phyloP scores from a whole-genome alignment of 2,888 invertebrate genomes.

The Micoletzkya japonica region DNA sequence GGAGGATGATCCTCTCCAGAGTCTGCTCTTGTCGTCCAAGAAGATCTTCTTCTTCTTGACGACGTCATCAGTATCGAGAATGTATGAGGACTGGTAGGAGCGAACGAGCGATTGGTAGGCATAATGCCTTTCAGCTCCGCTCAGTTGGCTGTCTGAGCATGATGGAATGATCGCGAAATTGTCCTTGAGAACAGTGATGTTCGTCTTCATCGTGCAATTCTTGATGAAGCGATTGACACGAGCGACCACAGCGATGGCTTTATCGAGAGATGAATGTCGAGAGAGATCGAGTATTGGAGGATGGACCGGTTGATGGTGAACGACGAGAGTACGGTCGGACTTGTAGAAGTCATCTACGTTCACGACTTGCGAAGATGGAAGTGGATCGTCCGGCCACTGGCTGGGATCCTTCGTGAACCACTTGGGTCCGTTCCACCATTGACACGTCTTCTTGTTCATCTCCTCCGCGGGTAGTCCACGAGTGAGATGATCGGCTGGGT shows the following conservation, averaged over 20 bases:
- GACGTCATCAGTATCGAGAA: background rate
- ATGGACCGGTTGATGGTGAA: no score
- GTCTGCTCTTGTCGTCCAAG: background rate
- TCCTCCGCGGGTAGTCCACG: background rate
- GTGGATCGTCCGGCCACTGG: background rate
- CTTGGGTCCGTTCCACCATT: slow-evolving; percentile 1
- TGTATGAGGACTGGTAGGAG: background rate
- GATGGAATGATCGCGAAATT: background rate
- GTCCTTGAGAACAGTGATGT: background rate
- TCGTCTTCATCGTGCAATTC: background rate
- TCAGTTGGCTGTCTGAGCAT: background rate
- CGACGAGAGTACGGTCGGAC: no score
- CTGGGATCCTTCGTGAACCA: background rate
- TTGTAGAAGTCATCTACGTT: no score
- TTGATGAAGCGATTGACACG: background rate
- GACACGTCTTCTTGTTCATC: background rate
- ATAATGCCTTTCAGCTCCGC: background rate
- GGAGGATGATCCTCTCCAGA: no score
- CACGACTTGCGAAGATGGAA: no score
- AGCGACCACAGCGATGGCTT: background rate
- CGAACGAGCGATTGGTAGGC: background rate
- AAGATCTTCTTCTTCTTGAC: background rate
- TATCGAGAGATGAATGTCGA: background rate
- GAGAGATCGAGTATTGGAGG: slow-evolving; percentile 2
- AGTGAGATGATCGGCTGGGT: slow-evolving; percentile 9